Percentiles rank a stretch among this genome's conserved stretches.
These are phyloP conservation scores for Pollenia angustigena DNA, from an alignment of 2,888 invertebrate genomes.

Conservation along the genomic window DNA sequence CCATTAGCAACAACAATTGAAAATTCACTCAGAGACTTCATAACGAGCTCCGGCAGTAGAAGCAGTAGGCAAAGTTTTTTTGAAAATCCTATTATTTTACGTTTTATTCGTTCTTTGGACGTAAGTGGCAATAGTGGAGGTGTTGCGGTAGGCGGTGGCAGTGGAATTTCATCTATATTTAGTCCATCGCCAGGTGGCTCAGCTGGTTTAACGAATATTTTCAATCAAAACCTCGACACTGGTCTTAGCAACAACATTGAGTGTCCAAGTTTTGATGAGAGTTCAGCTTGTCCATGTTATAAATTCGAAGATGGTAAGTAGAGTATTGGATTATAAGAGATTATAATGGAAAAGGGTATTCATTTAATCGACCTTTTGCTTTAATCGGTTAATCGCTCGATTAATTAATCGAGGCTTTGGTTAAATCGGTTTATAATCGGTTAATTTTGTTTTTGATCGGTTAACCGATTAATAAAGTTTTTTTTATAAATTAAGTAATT, in stretches of 20 bases:
- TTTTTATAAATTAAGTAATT: no score
- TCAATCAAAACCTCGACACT: constrained; percentile 71
- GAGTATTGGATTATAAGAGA: background rate
- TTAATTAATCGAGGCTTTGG: no score
- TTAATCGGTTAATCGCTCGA: no score
- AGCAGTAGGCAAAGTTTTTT: constrained; percentile 4
- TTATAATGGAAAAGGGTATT: no score
- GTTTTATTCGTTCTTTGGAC: constrained; percentile 63
- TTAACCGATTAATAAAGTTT: no score
- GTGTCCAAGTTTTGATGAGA: constrained; percentile 91
- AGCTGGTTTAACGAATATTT: constrained; percentile 71
- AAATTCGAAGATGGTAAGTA: constrained; percentile 93
- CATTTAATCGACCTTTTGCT: no score
- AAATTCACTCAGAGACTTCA: constrained; percentile 41
- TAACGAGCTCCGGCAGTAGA: background rate
- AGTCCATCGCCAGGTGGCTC: constrained; percentile 43
- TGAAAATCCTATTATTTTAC: constrained; percentile 45
- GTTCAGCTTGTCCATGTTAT: constrained; percentile 95
- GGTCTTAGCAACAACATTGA: constrained; percentile 81
- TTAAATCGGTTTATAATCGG: no score
- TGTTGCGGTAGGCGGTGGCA: constrained; percentile 38
- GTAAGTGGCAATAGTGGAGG: constrained; percentile 29
- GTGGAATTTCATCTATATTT: constrained; percentile 51
- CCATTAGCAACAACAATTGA: constrained; percentile 34
- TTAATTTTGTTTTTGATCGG: no score